Evolutionary conservation across 1,140 invertebrate genomes (phyloP).

Genomic region (Drosophila ananassae): DNA sequence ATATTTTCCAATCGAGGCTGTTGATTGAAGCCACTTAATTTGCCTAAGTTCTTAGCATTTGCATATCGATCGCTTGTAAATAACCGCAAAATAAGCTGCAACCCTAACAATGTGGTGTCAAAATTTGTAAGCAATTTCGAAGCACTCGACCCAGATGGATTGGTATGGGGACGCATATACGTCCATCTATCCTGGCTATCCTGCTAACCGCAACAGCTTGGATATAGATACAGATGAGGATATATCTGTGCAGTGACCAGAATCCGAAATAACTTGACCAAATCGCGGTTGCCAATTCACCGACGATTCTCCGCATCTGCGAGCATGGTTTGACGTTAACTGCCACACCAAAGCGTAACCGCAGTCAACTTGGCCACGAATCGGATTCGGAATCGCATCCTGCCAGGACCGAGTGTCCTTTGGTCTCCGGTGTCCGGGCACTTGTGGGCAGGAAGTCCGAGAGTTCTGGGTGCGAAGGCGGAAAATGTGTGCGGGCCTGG

Average conservation of each 20-base stretch:
- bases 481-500: conserved; percentile 2
- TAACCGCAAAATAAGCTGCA: conserved; percentile 34
- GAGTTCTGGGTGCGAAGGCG: conserved; percentile 8
- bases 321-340: conserved; percentile 61
- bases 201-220: conserved; percentile 7
- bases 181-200: background rate
- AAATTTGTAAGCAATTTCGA: conserved; percentile 28
- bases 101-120: conserved; percentile 47
- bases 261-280: conserved; percentile 74
- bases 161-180: background rate
- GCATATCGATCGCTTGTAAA: conserved; percentile 36
- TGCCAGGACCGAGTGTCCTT: conserved; percentile 41
- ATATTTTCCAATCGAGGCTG: conserved; percentile 24
- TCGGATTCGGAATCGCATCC: conserved; percentile 10
- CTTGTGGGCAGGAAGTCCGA: conserved; percentile 52
- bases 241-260: conserved; percentile 31
- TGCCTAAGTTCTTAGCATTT: conserved; percentile 20
- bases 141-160: conserved; percentile 12
- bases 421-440: conserved; percentile 18
- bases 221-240: background rate
- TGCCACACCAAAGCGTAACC: conserved; percentile 61
- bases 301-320: conserved; percentile 43
- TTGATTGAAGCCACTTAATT: conserved; percentile 40
- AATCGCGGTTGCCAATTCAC: conserved; percentile 55
- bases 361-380: conserved; percentile 65